Evolutionary conservation across 2,113 vertebrate species (phyloP).

Genomic region (Brachionichthys hirsutus): DNA sequence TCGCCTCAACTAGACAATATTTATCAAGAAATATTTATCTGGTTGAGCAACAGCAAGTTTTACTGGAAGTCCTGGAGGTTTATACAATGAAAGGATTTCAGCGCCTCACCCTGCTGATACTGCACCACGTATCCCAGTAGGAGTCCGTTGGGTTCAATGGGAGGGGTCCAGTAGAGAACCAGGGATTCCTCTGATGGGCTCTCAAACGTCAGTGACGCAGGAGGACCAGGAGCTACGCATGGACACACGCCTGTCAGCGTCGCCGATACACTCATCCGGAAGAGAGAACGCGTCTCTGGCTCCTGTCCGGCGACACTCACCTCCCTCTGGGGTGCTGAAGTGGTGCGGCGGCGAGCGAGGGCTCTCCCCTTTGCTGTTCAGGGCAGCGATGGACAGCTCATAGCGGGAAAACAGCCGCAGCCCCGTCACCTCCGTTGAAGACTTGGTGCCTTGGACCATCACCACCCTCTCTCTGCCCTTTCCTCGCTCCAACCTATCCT

Average conservation of each 20-base stretch:
- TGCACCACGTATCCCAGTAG: conserved; percentile 81
- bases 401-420: conserved; percentile 80
- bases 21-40: no score
- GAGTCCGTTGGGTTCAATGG: conserved; percentile 78
- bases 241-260: not conserved
- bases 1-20: no score
- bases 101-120: conserved; percentile 66
- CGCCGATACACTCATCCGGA: not conserved
- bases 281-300: not conserved
- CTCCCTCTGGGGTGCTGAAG: conserved; percentile 84
- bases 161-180: conserved; percentile 78
- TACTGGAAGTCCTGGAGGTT: no score
- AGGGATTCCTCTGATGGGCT: conserved; percentile 80
- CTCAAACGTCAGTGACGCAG: conserved; percentile 73
- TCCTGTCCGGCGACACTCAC: conserved; percentile 74
- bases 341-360: conserved; percentile 45
- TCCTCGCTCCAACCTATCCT: not conserved
- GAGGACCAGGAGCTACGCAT: conserved; percentile 78
- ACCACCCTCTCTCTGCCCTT: conserved; percentile 12
- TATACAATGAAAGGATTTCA: not conserved
- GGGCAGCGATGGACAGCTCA: conserved; percentile 69
- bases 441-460: conserved; percentile 35
- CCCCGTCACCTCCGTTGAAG: conserved; percentile 46
- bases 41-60: no score
- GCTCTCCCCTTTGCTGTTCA: conserved; percentile 81